phyloP scores from a whole-genome alignment of 30 jellyfish, hydroid and myxozoan species.

The Nemopilema nomurai region DNA sequence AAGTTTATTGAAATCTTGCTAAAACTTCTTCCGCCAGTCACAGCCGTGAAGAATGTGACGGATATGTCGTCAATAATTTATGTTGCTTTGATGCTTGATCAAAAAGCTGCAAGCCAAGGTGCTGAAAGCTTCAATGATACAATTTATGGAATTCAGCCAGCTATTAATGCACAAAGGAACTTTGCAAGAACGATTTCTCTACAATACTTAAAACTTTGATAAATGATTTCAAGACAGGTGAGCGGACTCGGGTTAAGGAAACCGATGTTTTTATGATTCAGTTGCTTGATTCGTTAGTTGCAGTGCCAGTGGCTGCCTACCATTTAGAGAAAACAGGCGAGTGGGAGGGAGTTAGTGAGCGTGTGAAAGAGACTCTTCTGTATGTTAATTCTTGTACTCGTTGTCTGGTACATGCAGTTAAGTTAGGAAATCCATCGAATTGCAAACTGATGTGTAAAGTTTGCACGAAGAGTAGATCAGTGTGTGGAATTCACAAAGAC shows the following conservation, averaged over 20 bases:
- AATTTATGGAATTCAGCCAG: conserved; percentile 20
- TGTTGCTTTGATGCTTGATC: conserved; percentile 2
- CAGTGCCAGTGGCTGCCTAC: neutral
- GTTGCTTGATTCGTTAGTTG: neutral
- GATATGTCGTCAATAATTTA: neutral
- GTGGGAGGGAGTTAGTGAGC: conserved; percentile 31
- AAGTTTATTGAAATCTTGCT: neutral
- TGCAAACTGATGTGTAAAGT: conserved; percentile 16
- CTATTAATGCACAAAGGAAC: conserved; percentile 10
- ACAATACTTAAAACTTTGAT: neutral
- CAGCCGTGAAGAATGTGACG: conserved; percentile 7
- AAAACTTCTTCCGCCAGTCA: conserved; percentile 18
- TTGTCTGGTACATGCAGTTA: conserved; percentile 24
- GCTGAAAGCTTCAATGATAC: conserved; percentile 15
- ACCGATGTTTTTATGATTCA: neutral
- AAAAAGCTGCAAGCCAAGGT: conserved; percentile 7
- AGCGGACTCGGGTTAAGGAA: neutral
- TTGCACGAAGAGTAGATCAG: conserved; percentile 12
- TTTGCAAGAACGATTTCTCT: conserved; percentile 9
- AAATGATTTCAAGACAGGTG: neutral
- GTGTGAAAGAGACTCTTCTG: conserved; percentile 10
- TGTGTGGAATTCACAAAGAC: conserved; percentile 17
- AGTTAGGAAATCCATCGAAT: conserved; percentile 5
- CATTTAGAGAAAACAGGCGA: neutral
- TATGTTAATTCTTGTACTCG: conserved; percentile 10